Evolutionary conservation across 2,888 invertebrate genomes (phyloP), one percentile per base, ranked within the genome.

Genomic region (Gastrophysa polygoni): DNA sequence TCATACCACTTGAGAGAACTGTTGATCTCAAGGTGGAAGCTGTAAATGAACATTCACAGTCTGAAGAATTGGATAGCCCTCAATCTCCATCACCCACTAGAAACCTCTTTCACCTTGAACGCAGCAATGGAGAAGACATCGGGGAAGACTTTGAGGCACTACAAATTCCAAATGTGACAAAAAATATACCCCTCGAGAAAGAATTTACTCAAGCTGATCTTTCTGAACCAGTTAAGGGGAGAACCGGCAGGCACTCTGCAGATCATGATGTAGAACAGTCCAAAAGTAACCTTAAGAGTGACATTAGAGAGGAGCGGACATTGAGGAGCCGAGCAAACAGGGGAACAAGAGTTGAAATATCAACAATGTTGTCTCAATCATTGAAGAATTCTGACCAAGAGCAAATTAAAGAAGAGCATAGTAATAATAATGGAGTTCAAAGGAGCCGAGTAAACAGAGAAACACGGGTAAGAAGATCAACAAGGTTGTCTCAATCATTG

Each of bases 121-220:
- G n/a, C n/a, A n/a, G n/a, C n/a, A n/a, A n/a, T n/a, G n/a, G n/a
- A n/a, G n/a, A n/a, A n/a, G n/a, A n/a, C n/a, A n/a, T n/a, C n/a
- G n/a, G n/a, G n/a, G n/a, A n/a, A n/a, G n/a, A n/a, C n/a, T n/a
- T n/a, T n/a, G 47, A 44, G 21, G 47, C 4, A 18, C 10, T 11
- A 17, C 38, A 38, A 8, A 2, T 18, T 18, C 1, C 17, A 20
- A 11, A n/a, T 20, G 20, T 47, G 28, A 66, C 67, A 43, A 51
- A 57, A 43, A 57, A 67, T 38, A 70, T 70, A 48, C 71, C 70
- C 1, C 47, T 69, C 28, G 67, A 70, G 21, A 68, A 57, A n/a
- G 4, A 24, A 24, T 24, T n/a, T n/a, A n/a, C n/a, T n/a, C n/a
- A n/a, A n/a, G n/a, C n/a, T 24, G 16, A 34, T 21, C 28, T 28